Evolutionary conservation across 1,140 invertebrate genomes (phyloP), one percentile per base, ranked within the genome.

Genomic region (Lordiphosa stackelbergi): DNA sequence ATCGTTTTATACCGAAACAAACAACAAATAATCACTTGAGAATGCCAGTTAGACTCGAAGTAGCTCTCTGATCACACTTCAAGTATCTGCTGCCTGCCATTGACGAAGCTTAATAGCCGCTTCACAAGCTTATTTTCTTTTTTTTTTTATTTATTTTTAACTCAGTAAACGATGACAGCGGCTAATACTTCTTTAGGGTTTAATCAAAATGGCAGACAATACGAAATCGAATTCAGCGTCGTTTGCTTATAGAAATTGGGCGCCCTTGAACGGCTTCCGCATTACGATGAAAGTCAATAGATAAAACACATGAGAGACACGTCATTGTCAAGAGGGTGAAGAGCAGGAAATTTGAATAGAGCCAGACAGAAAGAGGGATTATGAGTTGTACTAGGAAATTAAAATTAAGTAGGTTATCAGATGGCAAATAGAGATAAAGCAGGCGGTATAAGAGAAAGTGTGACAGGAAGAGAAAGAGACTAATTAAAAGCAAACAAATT

Each of bases 11-110:
- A 65, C 45, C 45, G 35, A 66, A 59, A 49, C 63, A 68, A 68
- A 66, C 52, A 68, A 53, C 36, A 51, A 59, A 66, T 41, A 68
- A 68, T 68, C 64, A 68, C 64, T 68, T 68, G 63, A 68, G 52
- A 68, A 68, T 68, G 64, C 58, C 64, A 68, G 64, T 47, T 68
- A 66, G 43, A 46, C 28, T 46, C 43, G 24, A 46, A 24, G 28
- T 34, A 12, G 31, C 11, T 31, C 43, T 35, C 2, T 12, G 55
- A 68, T 68, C 54, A 64, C 34, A 19, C 66, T 68, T 68, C 63
- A 59, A 68, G 64, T 68, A 54, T 59, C 43, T 46, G 7, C 28
- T 54, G 35, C 49, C 28, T 54, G 35, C 49, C 59, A 64, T 64
- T 53, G 54, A 68, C 41, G 64, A 68, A 54, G 55, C 68, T 59